phyloP scores from a whole-genome alignment of 2,113 vertebrate genomes.

The Pollachius pollachius region DNA sequence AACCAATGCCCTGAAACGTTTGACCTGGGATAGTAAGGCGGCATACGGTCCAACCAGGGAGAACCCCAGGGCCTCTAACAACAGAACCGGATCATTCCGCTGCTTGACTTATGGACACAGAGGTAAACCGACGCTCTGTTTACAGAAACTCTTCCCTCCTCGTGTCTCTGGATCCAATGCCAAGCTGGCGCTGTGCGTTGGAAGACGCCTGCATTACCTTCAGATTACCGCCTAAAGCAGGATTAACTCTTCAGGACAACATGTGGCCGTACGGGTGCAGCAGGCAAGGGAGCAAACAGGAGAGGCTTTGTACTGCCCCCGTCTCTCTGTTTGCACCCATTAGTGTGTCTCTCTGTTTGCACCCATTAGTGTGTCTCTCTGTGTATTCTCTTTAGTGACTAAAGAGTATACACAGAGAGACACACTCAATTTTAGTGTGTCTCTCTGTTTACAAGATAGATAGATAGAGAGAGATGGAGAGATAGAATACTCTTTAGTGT shows the following conservation, averaged over 20 bases:
- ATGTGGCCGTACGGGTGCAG: conserved; percentile 1
- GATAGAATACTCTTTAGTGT: no score
- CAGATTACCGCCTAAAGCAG: conserved; percentile 40
- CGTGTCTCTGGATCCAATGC: not conserved
- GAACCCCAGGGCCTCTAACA: not conserved
- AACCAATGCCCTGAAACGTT: no score
- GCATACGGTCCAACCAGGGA: not conserved
- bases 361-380: no score
- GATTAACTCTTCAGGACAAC: conserved; percentile 20
- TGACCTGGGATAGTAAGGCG: no score
- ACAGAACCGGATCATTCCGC: conserved; percentile 16
- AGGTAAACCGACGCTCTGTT: conserved; percentile 7
- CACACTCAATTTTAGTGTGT: no score
- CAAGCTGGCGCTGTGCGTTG: conserved; percentile 9
- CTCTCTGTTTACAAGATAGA: no score
- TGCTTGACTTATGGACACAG: not conserved
- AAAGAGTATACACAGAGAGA: no score
- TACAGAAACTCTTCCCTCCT: not conserved
- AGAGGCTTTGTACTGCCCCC: not conserved
- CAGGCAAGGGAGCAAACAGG: not conserved
- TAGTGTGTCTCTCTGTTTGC: no score
- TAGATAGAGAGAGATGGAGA: not conserved
- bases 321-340: not conserved
- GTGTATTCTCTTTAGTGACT: no score
- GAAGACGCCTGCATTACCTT: conserved; percentile 27